Conservation (phyloP, 2,888 invertebrate genomes). For the Idaea aversata region DNA sequence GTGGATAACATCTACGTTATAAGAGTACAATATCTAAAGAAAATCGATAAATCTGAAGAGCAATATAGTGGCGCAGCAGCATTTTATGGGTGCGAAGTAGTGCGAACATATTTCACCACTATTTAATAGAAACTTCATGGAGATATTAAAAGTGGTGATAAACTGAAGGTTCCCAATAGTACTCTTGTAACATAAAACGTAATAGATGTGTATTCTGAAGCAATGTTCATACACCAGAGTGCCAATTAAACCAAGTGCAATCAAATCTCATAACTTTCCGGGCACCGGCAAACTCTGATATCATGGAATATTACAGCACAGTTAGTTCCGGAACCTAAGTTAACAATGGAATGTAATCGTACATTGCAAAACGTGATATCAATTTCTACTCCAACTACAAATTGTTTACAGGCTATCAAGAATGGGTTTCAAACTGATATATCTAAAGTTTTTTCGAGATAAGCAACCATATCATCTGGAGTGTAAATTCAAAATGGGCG, state of each 20-base stretch:
- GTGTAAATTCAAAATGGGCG: neutral
- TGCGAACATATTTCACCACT: neutral
- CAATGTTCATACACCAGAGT: slow-evolving; percentile 22
- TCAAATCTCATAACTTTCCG: slow-evolving; percentile 29
- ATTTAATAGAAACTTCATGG: slow-evolving; percentile 4
- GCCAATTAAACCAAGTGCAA: slow-evolving; percentile 37
- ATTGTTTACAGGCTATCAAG: no score
- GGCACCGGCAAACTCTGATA: no score
- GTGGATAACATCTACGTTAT: slow-evolving; percentile 14
- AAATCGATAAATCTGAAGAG: slow-evolving; percentile 21
- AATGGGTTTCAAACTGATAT: no score
- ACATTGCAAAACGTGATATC: no score
- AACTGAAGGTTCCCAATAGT: neutral
- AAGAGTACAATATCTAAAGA: slow-evolving; percentile 16
- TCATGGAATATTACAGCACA: no score
- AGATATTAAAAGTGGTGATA: neutral
- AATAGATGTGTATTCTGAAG: slow-evolving; percentile 5
- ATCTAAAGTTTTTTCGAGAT: no score
- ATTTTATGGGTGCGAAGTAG: neutral
- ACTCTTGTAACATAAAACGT: neutral
- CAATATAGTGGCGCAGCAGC: slow-evolving; percentile 3
- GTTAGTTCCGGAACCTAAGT: no score
- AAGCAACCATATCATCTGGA: no score
- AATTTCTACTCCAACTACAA: no score
- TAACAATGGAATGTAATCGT: no score